Conservation (phyloP, 2,113 vertebrate species). For the Proterorhinus semilunaris region DNA sequence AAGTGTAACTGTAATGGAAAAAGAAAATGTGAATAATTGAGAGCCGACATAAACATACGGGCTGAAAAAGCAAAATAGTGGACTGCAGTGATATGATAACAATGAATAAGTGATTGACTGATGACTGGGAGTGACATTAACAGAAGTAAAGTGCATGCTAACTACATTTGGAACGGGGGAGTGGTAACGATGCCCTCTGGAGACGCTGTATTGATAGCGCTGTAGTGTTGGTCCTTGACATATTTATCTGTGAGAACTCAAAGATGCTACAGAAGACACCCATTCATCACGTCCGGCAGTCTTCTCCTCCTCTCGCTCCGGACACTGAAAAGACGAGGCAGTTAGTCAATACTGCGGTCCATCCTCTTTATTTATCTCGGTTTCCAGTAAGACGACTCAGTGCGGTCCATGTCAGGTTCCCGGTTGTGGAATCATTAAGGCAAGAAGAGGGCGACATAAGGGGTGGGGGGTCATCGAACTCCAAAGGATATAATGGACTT, state of each 20-base stretch:
- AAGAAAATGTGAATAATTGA: no score
- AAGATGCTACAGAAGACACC: conserved; percentile 13
- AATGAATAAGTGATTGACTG: conserved; percentile 8
- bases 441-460: conserved; percentile 38
- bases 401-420: conserved; percentile 67
- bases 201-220: conserved; percentile 63
- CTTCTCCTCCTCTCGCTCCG: conserved; percentile 43
- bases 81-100: no score
- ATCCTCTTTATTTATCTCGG: conserved; percentile 66
- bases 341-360: conserved; percentile 66
- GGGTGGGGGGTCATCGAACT: conserved; percentile 24
- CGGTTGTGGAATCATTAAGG: conserved; percentile 58
- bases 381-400: conserved; percentile 73
- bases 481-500: background rate
- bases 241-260: conserved; percentile 58
- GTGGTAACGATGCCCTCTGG: conserved; percentile 61
- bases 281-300: conserved; percentile 54
- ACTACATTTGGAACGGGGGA: conserved; percentile 38
- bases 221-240: conserved; percentile 35
- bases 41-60: no score
- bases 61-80: no score
- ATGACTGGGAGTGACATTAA: conserved; percentile 21
- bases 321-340: conserved; percentile 58
- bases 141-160: conserved; percentile 63
- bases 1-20: no score